These are phyloP conservation scores for Ascidia mentula DNA, from an alignment of 23 tunicate species.

Conservation along the genomic window DNA sequence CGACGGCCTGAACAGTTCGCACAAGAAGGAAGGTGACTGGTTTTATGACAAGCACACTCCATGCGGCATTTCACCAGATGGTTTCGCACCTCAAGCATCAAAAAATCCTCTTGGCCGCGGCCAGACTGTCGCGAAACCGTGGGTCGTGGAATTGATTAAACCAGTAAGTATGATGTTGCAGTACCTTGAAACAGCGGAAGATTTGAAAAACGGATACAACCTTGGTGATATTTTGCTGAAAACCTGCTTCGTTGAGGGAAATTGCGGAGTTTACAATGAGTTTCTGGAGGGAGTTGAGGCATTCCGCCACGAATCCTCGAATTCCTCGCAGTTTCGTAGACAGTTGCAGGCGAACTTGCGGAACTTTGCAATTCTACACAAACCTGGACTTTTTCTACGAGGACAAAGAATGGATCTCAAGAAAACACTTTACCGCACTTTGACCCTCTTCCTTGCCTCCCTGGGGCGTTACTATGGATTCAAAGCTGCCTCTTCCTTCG, in stretches of 20 bases:
- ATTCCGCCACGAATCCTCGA: not conserved
- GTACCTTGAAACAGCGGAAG: not conserved
- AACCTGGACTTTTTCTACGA: not conserved
- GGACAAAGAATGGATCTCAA: slow-evolving; percentile 10
- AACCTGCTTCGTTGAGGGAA: not conserved
- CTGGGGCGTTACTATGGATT: slow-evolving; percentile 2
- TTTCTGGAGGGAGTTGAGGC: not conserved
- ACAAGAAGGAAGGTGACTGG: slow-evolving; percentile 23
- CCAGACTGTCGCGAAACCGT: not conserved
- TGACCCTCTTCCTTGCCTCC: slow-evolving; percentile 17
- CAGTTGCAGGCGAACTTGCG: slow-evolving; percentile 2
- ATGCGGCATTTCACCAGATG: slow-evolving; percentile 49
- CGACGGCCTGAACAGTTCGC: slow-evolving; percentile 4
- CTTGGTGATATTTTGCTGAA: not conserved
- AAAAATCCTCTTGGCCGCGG: slow-evolving; percentile 42
- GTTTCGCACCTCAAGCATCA: slow-evolving; percentile 49
- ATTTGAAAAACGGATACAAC: slow-evolving; percentile 6
- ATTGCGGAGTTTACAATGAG: not conserved
- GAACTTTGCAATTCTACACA: not conserved
- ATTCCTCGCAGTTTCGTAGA: not conserved
- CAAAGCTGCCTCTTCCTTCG: not conserved
- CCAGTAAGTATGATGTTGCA: slow-evolving; percentile 34
- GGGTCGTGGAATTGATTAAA: slow-evolving; percentile 38
- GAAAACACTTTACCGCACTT: slow-evolving; percentile 8
- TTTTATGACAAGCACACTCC: slow-evolving; percentile 43